These are phyloP conservation scores for Poecilus cupreus DNA, from an alignment of 2,888 invertebrate species.

Conservation along the genomic window DNA sequence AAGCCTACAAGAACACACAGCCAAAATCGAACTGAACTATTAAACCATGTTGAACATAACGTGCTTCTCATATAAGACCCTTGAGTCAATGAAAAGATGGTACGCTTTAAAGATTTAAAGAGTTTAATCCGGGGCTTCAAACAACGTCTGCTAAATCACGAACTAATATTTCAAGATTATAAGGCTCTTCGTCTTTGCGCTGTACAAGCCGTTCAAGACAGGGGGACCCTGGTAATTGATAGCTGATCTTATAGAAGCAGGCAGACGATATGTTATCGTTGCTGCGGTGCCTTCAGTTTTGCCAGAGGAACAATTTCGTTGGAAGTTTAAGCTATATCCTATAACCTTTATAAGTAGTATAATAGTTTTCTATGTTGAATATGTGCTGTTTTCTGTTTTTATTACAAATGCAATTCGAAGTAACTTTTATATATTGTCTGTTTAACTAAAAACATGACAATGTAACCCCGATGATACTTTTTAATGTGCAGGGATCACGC, in stretches of 20 bases:
- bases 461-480: too few species aligned
- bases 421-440: too few species aligned
- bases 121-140: background rate
- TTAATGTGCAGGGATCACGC: too few species aligned
- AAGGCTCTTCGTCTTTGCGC: background rate
- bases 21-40: background rate
- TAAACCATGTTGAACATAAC: background rate
- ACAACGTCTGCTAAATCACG: constrained; percentile 12
- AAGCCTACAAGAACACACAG: too few species aligned
- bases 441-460: too few species aligned
- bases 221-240: background rate
- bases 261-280: background rate
- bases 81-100: background rate
- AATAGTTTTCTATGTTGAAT: too few species aligned
- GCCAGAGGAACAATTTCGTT: too few species aligned
- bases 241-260: background rate
- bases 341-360: too few species aligned
- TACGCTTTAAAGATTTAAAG: background rate
- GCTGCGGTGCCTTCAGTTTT: too few species aligned
- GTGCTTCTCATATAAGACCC: background rate
- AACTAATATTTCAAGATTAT: constrained; percentile 37
- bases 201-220: constrained; percentile 7
- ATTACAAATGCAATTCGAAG: too few species aligned
- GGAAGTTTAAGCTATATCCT: too few species aligned
- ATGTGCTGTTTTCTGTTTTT: too few species aligned